Conservation (phyloP, 2,797 vertebrate species). For the Aplochiton taeniatus region DNA sequence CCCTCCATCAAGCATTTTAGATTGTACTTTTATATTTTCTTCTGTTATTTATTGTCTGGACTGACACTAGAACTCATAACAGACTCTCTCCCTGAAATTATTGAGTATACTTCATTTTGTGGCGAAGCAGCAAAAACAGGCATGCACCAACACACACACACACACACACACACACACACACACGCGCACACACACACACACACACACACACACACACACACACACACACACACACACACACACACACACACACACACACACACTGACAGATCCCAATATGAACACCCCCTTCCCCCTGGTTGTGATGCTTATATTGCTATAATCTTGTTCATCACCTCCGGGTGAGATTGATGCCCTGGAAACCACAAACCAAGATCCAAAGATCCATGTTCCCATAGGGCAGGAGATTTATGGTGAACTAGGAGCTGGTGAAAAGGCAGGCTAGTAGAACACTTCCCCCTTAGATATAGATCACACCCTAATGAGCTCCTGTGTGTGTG, state of each 20-base stretch:
- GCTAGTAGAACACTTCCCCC: constrained; percentile 57
- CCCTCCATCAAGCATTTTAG: too few relatives aligned
- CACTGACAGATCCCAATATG: neutral
- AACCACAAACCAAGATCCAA: constrained; percentile 49
- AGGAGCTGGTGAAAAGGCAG: constrained; percentile 46
- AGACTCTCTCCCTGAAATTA: too few relatives aligned
- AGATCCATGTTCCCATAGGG: constrained; percentile 45
- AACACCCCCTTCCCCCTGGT: constrained; percentile 26
- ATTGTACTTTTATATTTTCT: too few relatives aligned
- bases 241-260: constrained; percentile 2
- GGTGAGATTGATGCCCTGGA: constrained; percentile 51
- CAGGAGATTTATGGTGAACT: constrained; percentile 58
- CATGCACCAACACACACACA: neutral
- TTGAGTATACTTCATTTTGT: too few relatives aligned
- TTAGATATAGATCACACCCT: constrained; percentile 57
- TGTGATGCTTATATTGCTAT: constrained; percentile 43
- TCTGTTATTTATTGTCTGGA: too few relatives aligned
- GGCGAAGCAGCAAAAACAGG: neutral
- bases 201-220: neutral
- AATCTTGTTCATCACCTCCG: constrained; percentile 52
- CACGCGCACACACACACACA: neutral
- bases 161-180: neutral
- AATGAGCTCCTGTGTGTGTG: constrained; percentile 62
- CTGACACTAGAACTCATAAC: too few relatives aligned
- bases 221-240: constrained; percentile 5